Evolutionary conservation across 2,888 invertebrate genomes (phyloP), one percentile per base, ranked within the genome.

Genomic region (Drosophila putrida): DNA sequence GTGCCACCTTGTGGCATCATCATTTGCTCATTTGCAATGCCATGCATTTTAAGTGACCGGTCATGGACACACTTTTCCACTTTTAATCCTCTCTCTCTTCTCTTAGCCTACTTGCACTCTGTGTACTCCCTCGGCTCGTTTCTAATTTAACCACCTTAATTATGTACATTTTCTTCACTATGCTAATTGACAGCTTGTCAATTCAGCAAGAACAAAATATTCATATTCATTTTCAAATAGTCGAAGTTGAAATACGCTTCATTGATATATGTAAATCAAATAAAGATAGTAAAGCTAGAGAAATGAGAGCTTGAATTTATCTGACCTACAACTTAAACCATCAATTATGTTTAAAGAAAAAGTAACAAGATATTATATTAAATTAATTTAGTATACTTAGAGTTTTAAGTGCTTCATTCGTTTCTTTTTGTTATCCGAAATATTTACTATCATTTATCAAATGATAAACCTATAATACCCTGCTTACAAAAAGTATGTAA

Each of bases 1-100:
- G 31, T 25, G 67, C 59, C 60, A 68, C 74, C 78, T 76, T 74
- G 57, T 36, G 60, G 64, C 64, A 55, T 80, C 82, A n/a, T n/a
- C n/a, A n/a, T n/a, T n/a, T n/a, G n/a, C n/a, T n/a, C n/a, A 85
- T 80, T 80, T 82, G 69, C 59, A 57, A 73, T 80, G 70, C 78
- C 44, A 43, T 68, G 64, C 43, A 68, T 65, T 64, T 77, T 63
- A 61, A 57, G 64, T 86, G 84, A 63, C 78, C 35, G 64, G 62
- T 77, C 83, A 80, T 65, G 77, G 75, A 63, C 58, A 75, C 80
- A 13, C 13, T 11, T 33, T 8, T 46, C 6, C 20, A 15, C 41
- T 27, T 0, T 10, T 8, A 13, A 6, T 4, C 25, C 0, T 13
- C 39, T 6, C 13, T 33, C 4, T 1, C 33, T 25, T 8, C 35